phyloP scores from a whole-genome alignment of 2,888 invertebrate genomes.

The Frankliniella intonsa region DNA sequence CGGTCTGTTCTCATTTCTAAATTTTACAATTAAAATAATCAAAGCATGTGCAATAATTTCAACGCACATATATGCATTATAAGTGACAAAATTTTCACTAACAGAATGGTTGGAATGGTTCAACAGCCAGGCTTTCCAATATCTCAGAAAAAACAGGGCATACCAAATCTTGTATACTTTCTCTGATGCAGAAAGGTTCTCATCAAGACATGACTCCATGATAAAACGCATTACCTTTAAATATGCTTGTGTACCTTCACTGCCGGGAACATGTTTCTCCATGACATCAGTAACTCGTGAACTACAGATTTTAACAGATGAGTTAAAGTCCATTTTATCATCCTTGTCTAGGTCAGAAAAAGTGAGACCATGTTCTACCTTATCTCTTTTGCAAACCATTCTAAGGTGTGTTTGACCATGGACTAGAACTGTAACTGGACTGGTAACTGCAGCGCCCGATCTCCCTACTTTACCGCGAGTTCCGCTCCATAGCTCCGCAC shows the following conservation, averaged over 20 bases:
- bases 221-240: not conserved
- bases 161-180: slow-evolving; percentile 17
- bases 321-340: slow-evolving; percentile 27
- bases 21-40: not conserved
- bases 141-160: slow-evolving; percentile 23
- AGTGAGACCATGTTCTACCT: not conserved
- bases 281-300: not conserved
- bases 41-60: slow-evolving; percentile 20
- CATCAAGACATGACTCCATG: not conserved
- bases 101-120: not conserved
- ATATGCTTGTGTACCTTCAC: not conserved
- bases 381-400: not conserved
- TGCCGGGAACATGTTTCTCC: not conserved
- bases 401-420: too few relatives aligned
- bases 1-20: not conserved
- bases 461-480: too few relatives aligned
- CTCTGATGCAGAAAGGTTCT: not conserved
- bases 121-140: slow-evolving; percentile 5
- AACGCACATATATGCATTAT: slow-evolving; percentile 23
- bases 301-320: slow-evolving; percentile 21
- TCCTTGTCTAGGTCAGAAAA: not conserved
- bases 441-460: too few relatives aligned
- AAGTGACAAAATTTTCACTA: slow-evolving; percentile 17
- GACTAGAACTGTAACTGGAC: too few relatives aligned
- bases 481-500: too few relatives aligned